Base-by-base conservation (phyloP, 2,797 vertebrate species). In the Propithecus deckenii region DNA sequence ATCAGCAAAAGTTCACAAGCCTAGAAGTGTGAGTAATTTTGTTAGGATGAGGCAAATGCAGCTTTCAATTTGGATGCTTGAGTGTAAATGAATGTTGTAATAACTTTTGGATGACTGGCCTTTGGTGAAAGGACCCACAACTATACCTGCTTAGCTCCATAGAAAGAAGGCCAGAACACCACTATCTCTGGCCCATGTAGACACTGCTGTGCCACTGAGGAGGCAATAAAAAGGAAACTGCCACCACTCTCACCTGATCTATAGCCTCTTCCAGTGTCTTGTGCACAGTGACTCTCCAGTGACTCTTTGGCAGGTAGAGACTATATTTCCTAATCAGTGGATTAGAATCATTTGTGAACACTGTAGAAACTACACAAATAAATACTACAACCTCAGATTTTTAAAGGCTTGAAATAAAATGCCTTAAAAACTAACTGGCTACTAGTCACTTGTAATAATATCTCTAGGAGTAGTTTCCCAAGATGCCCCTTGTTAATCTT, bases 371-470 rank as follows among this genome's bases (percentile, higher is more conserved):
- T 75, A 79, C 6, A 72, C 75, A 85, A 93, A 71, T 25, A 67
- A 43, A 71, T 67, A 80, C 25, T 17, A 32, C 30, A 72, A 83
- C 32, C 86, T 38, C 55, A 67, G 17, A 55, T 71, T 92, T 91
- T 79, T 65, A 81, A 92, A 95, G 59, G 61, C 67, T 88, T 95
- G 89, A 91, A 91, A 85, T 83, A 71, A 71, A 86, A 61, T 86
- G 18, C 65, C 50, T 94, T 97, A 89, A 86, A 92, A 95, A 71
- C 57, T 95, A 95, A 71, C 63, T 95, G 90, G 79, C 75, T 59
- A 85, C 35, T 52, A 72, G 22, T 18, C n/a, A 57, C 38, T 83
- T 78, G 10, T 71, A 80, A 85, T 92, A 95, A 25, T 80, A 90
- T 59, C n/a, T 85, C 79, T 35, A 90, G 57, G 65, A 91, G 20